Evolutionary conservation across 2,113 vertebrate species (phyloP).

Genomic region (Caretta caretta): DNA sequence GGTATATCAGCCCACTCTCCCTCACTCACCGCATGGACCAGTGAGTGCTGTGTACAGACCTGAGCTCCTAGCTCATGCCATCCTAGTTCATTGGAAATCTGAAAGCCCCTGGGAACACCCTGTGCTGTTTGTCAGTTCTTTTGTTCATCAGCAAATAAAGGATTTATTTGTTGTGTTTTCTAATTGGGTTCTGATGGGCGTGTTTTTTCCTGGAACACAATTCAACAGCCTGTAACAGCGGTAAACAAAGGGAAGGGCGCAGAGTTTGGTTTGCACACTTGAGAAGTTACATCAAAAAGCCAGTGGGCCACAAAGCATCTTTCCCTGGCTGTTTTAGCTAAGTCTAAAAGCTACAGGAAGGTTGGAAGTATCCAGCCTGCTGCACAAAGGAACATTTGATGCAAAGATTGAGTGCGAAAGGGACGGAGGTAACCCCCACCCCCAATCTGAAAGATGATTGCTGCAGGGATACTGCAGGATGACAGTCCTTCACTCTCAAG

Average conservation of each 20-base stretch:
- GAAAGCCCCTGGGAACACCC: neutral
- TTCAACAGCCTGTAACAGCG: neutral
- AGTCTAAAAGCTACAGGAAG: neutral
- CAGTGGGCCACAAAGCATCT: neutral
- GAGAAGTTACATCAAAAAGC: neutral
- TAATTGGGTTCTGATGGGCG: neutral
- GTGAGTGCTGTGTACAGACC: neutral
- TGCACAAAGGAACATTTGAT: neutral
- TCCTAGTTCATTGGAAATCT: neutral
- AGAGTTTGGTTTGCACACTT: neutral
- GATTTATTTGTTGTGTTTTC: neutral
- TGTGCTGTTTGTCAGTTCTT: neutral
- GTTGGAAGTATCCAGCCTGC: neutral
- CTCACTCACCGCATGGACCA: neutral
- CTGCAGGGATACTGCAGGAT: neutral
- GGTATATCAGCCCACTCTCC: neutral
- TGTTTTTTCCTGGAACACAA: neutral
- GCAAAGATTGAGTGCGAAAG: neutral
- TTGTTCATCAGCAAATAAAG: constrained; percentile 60
- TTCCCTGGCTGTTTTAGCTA: neutral
- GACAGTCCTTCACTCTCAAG: neutral
- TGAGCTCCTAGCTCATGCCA: rapidly evolving
- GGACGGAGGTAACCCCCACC: neutral
- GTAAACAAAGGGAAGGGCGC: neutral
- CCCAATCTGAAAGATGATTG: neutral